Evolutionary conservation across 2,888 invertebrate species (phyloP).

Genomic region (Athalia cordata): DNA sequence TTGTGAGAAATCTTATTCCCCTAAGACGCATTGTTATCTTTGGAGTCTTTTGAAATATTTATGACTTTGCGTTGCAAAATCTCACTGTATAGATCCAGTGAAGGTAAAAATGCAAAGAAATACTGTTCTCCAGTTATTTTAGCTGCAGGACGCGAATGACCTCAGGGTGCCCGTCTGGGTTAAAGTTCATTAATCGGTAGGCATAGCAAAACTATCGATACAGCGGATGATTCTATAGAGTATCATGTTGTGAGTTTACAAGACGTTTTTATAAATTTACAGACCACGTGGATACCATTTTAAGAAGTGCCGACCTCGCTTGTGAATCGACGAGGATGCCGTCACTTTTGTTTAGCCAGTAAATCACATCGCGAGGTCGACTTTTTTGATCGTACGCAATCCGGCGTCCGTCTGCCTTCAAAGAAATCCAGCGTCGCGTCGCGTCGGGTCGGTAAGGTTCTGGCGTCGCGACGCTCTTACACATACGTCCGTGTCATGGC

Average conservation of each 20-base stretch:
- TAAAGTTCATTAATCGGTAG: too few species aligned
- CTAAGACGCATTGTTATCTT: too few species aligned
- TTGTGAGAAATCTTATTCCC: too few species aligned
- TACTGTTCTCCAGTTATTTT: too few species aligned
- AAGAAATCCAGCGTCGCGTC: slow-evolving; percentile 28
- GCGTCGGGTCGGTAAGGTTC: neutral
- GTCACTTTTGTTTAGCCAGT: slow-evolving; percentile 46
- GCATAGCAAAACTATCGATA: too few species aligned
- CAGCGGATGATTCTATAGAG: too few species aligned
- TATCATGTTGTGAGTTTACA: slow-evolving; percentile 1
- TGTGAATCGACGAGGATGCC: slow-evolving; percentile 24
- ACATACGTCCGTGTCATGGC: neutral
- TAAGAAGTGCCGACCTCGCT: slow-evolving; percentile 36
- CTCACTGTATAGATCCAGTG: too few species aligned
- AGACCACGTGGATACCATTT: neutral
- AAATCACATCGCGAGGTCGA: slow-evolving; percentile 47
- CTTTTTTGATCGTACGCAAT: slow-evolving; percentile 34
- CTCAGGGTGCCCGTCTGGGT: too few species aligned
- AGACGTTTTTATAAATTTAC: neutral
- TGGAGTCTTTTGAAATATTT: too few species aligned
- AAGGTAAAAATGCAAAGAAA: too few species aligned
- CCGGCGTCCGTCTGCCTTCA: slow-evolving; percentile 34
- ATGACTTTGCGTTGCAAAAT: too few species aligned
- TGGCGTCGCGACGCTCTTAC: neutral
- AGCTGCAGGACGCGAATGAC: too few species aligned